phyloP scores from a whole-genome alignment of 1,140 invertebrate genomes.

The Himalopsyche phryganea region DNA sequence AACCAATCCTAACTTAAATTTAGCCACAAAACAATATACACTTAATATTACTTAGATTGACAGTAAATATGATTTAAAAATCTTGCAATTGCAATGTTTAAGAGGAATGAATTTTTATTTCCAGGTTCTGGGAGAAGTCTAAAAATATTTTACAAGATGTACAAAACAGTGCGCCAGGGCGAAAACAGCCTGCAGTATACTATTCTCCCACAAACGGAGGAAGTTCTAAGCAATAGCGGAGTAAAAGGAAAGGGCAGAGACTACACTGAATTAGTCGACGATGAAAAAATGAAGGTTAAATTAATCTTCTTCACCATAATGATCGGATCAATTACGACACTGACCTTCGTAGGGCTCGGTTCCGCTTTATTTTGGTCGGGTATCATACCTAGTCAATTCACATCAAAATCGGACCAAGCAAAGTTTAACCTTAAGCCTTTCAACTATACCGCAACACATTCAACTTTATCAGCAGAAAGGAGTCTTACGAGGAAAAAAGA shows the following conservation, averaged over 20 bases:
- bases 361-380: slow-evolving; percentile 20
- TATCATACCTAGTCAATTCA: slow-evolving; percentile 17
- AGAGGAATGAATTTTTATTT: too few relatives aligned
- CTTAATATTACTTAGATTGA: too few relatives aligned
- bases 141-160: slow-evolving; percentile 50
- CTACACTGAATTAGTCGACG: slow-evolving; percentile 48
- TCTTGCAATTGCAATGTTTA: too few relatives aligned
- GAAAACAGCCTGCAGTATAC: slow-evolving; percentile 71
- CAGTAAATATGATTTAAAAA: too few relatives aligned
- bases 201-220: slow-evolving; percentile 67
- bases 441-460: neutral
- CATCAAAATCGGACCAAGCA: slow-evolving; percentile 3
- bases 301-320: slow-evolving; percentile 9
- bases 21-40: too few relatives aligned
- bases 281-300: slow-evolving; percentile 13
- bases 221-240: slow-evolving; percentile 59
- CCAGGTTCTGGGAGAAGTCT: too few relatives aligned
- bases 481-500: slow-evolving; percentile 27
- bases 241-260: slow-evolving; percentile 53
- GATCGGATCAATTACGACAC: neutral
- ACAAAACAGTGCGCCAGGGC: slow-evolving; percentile 70
- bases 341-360: slow-evolving; percentile 11
- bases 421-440: neutral
- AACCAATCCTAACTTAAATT: too few relatives aligned
- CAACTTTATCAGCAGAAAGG: slow-evolving; percentile 7